Base-by-base conservation (phyloP, 2,797 vertebrate species). In the Corythornis leucogaster region DNA sequence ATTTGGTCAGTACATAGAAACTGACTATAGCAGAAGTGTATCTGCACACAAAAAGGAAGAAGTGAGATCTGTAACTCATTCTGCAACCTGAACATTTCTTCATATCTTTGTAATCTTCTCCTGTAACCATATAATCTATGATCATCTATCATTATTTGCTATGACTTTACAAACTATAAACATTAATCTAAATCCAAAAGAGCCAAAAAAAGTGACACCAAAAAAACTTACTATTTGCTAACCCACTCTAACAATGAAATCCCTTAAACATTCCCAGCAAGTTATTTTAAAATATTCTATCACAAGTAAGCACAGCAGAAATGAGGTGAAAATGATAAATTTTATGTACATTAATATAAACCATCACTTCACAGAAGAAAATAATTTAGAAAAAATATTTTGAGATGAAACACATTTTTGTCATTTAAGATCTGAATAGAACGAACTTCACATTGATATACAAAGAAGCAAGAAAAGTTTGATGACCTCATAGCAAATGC, bases 261-360 rank as follows among this genome's bases (percentile, higher is more conserved):
- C 14, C 50, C 68, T 69, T 84, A 90, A 90, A 67, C 11, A 69
- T 62, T 21, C 26, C 9, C 46, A 82, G 50, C 54, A 90, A 93
- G 64, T 62, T 25, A 79, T 88, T 92, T 86, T 68, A 13, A 68
- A 46, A 76, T 79, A 59, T 38, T 55, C 17, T 85, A 43, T 86
- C 70, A 63, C 53, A 70, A 88, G 57, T 14, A 85, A 89, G 55
- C n/a, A 63, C n/a, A 70, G 33, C 45, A 92, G 68, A 93, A 93
- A 91, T 51, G 46, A 92, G 31, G 78, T 90, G 50, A 62, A 42
- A 85, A 42, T 82, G 85, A 95, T 17, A 63, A 84, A 86, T 46
- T 73, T 68, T 82, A 82, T 15, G 6, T 25, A 76, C 25, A 35
- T 58, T 77, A 79, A 57, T 48, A 79, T 57, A 91, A 92, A 88